These are phyloP conservation scores for Phalanger gymnotis DNA, from an alignment of 2,797 vertebrate species.

Conservation along the genomic window DNA sequence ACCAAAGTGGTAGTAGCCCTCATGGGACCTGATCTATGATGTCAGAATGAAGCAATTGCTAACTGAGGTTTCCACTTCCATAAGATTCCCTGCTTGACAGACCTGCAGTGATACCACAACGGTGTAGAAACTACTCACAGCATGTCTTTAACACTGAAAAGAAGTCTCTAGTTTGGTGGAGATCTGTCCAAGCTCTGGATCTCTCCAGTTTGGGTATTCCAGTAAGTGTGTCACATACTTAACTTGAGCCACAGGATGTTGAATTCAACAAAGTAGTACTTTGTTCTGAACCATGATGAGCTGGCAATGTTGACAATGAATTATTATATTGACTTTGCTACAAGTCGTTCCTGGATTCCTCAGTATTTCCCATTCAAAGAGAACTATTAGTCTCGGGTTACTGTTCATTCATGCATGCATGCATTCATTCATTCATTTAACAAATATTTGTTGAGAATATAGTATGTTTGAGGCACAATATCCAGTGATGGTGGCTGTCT, in stretches of 20 bases:
- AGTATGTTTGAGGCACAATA: background rate
- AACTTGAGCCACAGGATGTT: background rate
- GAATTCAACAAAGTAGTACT: background rate
- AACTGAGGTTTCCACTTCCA: background rate
- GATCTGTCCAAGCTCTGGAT: background rate
- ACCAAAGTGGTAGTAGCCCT: background rate
- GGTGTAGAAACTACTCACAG: background rate
- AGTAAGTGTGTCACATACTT: background rate
- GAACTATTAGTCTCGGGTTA: background rate
- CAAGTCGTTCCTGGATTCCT: background rate
- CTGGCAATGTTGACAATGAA: slow-evolving; percentile 3
- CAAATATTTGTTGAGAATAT: slow-evolving; percentile 1
- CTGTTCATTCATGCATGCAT: background rate
- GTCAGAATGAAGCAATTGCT: background rate
- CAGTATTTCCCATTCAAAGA: background rate
- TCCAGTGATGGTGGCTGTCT: background rate
- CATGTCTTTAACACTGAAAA: background rate
- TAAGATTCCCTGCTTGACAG: background rate
- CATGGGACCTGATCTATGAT: background rate
- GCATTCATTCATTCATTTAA: slow-evolving; percentile 1
- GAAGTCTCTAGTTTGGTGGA: background rate
- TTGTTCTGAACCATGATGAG: slow-evolving; percentile 24
- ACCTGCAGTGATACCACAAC: background rate
- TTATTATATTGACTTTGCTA: slow-evolving; percentile 2
- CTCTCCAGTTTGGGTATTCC: background rate